Percentiles rank a stretch among this genome's conserved stretches.
Conservation (phyloP, 2,113 vertebrate species). For the Osmerus mordax region DNA sequence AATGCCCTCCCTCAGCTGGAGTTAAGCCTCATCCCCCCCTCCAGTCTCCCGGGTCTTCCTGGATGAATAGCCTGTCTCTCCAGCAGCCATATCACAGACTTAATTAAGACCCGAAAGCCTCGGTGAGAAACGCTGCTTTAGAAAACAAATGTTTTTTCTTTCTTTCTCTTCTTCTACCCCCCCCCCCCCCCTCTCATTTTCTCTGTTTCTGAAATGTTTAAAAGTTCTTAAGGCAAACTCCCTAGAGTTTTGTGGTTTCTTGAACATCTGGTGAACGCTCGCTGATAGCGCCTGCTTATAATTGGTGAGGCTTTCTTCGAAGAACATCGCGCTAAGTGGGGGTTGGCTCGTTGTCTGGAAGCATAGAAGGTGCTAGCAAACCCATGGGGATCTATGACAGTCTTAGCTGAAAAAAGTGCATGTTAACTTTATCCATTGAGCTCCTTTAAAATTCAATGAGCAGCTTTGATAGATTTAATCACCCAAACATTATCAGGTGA, state of each 20-base stretch:
- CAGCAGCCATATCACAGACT: constrained; percentile 63
- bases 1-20: constrained; percentile 40
- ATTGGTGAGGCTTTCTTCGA: too few relatives aligned
- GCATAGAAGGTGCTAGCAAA: neutral
- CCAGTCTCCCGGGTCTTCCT: constrained; percentile 1
- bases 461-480: neutral
- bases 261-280: neutral
- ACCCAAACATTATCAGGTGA: neutral
- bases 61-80: constrained; percentile 67
- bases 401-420: neutral
- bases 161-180: constrained; percentile 1
- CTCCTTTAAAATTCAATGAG: neutral
- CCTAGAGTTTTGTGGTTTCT: too few relatives aligned
- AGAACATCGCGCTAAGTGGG: too few relatives aligned
- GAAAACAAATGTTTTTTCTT: constrained; percentile 28
- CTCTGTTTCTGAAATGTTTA: constrained; percentile 19
- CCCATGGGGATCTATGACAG: neutral
- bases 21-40: constrained; percentile 30
- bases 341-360: neutral
- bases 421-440: neutral
- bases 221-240: neutral
- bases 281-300: neutral
- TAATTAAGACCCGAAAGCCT: constrained; percentile 63
- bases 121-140: constrained; percentile 34
- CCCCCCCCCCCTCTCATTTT: neutral